These are phyloP conservation scores for Antennarius maculatus DNA, from an alignment of 2,797 vertebrate genomes.

Conservation along the genomic window DNA sequence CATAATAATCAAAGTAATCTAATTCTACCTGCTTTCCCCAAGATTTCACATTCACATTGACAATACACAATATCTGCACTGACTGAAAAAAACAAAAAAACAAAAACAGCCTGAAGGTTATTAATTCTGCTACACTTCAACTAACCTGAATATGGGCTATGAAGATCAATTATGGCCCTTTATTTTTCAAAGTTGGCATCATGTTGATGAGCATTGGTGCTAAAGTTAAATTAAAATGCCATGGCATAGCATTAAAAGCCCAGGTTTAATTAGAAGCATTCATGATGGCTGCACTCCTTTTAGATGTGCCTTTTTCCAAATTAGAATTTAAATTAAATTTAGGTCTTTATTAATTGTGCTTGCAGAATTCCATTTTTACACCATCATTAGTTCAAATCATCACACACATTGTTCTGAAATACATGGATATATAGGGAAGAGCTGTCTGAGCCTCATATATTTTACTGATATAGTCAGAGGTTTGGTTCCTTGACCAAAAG, in stretches of 20 bases:
- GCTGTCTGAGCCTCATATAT: too few relatives aligned
- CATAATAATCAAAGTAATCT: not conserved
- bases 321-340: not conserved
- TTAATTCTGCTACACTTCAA: not conserved
- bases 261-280: slow-evolving; percentile 12
- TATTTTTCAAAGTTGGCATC: not conserved
- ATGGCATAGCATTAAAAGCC: not conserved
- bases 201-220: slow-evolving; percentile 2
- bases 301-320: slow-evolving; percentile 1
- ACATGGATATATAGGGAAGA: too few relatives aligned
- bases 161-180: not conserved
- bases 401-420: too few relatives aligned
- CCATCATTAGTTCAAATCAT: not conserved
- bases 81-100: too few relatives aligned
- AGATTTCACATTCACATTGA: not conserved
- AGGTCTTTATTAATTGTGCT: not conserved
- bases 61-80: not conserved
- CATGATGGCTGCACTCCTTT: slow-evolving; percentile 3
- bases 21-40: not conserved
- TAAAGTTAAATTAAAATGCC: not conserved
- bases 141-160: not conserved
- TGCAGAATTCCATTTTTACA: not conserved
- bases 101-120: not conserved
- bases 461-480: too few relatives aligned
- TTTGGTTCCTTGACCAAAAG: not conserved